Percentiles rank a stretch among this genome's conserved stretches.
These are phyloP conservation scores for Pogona vitticeps DNA, from an alignment of 2,113 vertebrate species.

Conservation along the genomic window DNA sequence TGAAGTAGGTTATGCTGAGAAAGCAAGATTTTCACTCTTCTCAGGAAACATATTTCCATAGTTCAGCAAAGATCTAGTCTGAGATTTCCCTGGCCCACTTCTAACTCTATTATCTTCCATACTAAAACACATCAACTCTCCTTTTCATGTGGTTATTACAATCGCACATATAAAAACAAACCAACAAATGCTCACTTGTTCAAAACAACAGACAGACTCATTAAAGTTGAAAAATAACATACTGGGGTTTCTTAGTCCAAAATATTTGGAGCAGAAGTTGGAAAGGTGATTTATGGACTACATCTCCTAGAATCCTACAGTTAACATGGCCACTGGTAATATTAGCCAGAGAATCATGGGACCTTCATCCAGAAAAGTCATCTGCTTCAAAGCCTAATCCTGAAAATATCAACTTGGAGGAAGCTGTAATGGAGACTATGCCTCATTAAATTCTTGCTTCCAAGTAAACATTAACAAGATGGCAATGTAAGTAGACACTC, in stretches of 20 bases:
- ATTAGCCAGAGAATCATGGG: too few relatives aligned
- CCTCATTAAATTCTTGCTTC: neutral
- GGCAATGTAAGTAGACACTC: conserved; percentile 35
- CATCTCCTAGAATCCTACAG: neutral
- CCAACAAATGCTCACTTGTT: too few relatives aligned
- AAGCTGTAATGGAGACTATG: neutral
- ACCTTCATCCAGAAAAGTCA: too few relatives aligned
- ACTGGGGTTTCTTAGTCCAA: neutral
- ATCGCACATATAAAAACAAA: neutral
- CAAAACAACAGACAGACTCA: neutral
- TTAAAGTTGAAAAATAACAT: neutral
- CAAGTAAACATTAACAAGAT: neutral
- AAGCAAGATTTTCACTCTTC: too few relatives aligned
- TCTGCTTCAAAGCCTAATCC: neutral
- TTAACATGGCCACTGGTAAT: neutral
- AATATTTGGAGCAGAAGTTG: too few relatives aligned
- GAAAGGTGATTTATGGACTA: neutral
- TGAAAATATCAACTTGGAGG: neutral
- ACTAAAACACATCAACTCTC: neutral
- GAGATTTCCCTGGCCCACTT: conserved; percentile 22
- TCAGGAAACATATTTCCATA: neutral
- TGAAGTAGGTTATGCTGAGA: neutral
- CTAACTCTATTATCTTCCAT: neutral
- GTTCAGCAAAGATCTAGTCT: neutral
- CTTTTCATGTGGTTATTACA: conserved; percentile 13